A percentile compares a stretch with the other conserved stretches of the same genome.
Evolutionary conservation across 2,113 vertebrate species (phyloP).

Genomic region (Pyrgilauda ruficollis): DNA sequence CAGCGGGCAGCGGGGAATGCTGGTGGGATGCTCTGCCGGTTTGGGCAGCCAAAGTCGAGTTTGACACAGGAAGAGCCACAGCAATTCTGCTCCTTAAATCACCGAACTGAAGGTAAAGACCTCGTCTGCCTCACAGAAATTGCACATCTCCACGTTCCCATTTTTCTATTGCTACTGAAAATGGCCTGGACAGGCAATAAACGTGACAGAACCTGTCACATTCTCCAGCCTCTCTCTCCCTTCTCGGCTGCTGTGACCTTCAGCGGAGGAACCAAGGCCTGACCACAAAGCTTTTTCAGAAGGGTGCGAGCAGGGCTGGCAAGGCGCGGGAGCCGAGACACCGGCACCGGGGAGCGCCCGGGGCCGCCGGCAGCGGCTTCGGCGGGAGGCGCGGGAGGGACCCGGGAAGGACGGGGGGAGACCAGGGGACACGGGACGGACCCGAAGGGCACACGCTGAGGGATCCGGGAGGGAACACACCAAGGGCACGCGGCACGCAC

Average conservation of each 20-base stretch:
- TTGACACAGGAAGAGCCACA: background rate
- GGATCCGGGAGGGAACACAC: too few species aligned
- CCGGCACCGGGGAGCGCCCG: fast-evolving
- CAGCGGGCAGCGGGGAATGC: background rate
- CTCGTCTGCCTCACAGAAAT: background rate
- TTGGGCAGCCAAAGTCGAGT: too few species aligned
- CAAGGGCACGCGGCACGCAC: too few species aligned
- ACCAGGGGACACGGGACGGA: too few species aligned
- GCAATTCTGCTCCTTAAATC: background rate
- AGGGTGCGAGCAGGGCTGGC: fast-evolving
- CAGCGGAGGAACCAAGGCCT: too few species aligned
- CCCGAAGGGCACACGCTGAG: too few species aligned
- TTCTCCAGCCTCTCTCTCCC: background rate
- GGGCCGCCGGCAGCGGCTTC: too few species aligned
- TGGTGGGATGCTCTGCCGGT: background rate
- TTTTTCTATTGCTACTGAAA: background rate
- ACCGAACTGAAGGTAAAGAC: fast-evolving
- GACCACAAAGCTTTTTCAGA: fast-evolving
- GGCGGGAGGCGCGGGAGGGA: too few species aligned
- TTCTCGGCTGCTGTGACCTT: background rate
- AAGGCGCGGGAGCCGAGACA: background rate
- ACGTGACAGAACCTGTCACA: fast-evolving
- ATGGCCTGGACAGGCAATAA: fast-evolving
- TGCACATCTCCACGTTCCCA: fast-evolving
- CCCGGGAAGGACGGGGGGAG: too few species aligned